Percentiles rank a stretch among this genome's conserved stretches.
Evolutionary conservation across 2,888 invertebrate species (phyloP).

Genomic region (Bimastos eiseni): DNA sequence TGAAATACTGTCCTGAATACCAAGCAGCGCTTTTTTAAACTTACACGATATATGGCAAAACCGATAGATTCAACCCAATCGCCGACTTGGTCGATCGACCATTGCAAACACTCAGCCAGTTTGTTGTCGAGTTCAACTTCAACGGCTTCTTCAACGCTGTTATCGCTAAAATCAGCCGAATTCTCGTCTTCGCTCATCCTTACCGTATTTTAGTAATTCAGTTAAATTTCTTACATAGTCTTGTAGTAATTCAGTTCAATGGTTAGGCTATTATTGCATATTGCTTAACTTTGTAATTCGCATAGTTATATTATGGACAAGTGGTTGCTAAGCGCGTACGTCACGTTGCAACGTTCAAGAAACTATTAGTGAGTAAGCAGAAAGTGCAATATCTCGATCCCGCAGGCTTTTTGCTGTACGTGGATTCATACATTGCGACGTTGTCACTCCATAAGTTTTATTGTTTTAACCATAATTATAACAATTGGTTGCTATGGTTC

Average conservation of each 20-base stretch:
- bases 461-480: no score
- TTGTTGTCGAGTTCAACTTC: background rate
- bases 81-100: constrained; percentile 32
- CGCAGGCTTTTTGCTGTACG: no score
- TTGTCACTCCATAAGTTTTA: no score
- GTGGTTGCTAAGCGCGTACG: background rate
- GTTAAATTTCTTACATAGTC: background rate
- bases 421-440: no score
- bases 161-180: background rate
- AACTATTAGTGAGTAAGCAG: no score
- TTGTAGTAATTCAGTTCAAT: no score
- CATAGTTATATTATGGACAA: background rate
- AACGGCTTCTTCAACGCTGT: background rate
- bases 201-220: background rate
- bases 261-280: no score
- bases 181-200: background rate
- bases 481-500: no score
- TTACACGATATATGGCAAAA: constrained; percentile 33
- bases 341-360: background rate
- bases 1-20: background rate
- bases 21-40: background rate
- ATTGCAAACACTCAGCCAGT: background rate
- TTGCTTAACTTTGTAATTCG: background rate
- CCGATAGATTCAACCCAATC: constrained; percentile 34
- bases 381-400: no score